Evolutionary conservation across 2,113 vertebrate species (phyloP).

Genomic region (Pan paniscus): DNA sequence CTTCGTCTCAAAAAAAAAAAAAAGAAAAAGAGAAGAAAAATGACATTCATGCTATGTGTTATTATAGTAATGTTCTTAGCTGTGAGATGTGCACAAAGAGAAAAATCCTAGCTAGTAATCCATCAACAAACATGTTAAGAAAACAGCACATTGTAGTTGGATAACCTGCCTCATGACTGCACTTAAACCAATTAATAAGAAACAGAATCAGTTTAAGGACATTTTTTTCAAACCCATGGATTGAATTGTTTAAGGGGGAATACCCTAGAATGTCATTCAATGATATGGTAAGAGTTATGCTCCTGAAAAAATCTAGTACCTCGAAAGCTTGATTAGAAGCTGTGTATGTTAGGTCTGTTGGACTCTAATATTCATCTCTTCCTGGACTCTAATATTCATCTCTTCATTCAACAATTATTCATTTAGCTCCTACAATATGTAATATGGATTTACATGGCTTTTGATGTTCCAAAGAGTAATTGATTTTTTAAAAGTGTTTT

Average conservation of each 20-base stretch:
- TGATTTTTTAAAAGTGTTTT: background rate
- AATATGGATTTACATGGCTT: background rate
- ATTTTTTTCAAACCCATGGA: background rate
- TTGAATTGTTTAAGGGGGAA: background rate
- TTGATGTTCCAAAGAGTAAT: background rate
- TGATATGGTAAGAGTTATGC: background rate
- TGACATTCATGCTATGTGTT: background rate
- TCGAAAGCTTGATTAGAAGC: background rate
- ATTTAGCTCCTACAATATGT: background rate
- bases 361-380: background rate
- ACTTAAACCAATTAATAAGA: conserved; percentile 2
- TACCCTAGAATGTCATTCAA: background rate
- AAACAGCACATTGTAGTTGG: background rate
- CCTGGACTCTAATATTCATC: background rate
- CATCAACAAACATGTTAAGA: background rate
- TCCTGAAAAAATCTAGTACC: background rate
- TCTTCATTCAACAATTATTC: background rate
- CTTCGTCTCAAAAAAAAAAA: too few relatives aligned
- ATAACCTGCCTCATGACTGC: background rate
- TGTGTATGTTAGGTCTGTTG: background rate
- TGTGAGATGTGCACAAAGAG: background rate
- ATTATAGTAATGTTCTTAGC: background rate
- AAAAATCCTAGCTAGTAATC: background rate
- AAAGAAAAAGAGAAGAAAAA: background rate
- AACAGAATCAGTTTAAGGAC: background rate